A percentile compares a stretch with the other conserved stretches of the same genome.
phyloP scores from a whole-genome alignment of 2,113 vertebrate genomes.

The Mirounga angustirostris region DNA sequence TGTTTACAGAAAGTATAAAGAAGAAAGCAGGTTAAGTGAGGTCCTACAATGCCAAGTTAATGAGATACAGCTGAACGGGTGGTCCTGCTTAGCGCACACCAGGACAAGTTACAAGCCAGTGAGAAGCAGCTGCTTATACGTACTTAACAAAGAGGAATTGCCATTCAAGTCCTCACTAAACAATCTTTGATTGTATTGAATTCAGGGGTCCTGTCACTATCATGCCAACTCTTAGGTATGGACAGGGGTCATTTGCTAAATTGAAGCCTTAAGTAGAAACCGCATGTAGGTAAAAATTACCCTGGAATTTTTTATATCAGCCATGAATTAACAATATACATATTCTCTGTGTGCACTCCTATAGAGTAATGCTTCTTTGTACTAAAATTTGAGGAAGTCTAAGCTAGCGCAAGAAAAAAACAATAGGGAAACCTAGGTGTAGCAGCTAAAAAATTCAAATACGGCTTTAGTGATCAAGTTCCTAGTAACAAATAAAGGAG shows the following conservation, averaged over 20 bases:
- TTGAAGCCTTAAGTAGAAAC: background rate
- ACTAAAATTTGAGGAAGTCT: background rate
- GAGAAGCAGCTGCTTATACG: background rate
- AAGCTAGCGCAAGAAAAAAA: background rate
- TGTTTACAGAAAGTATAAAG: background rate
- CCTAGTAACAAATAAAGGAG: background rate
- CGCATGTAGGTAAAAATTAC: background rate
- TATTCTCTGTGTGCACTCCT: background rate
- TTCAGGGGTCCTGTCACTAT: background rate
- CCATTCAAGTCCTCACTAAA: background rate
- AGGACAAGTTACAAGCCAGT: background rate
- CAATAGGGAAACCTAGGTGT: background rate
- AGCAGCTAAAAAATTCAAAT: background rate
- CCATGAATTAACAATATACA: background rate
- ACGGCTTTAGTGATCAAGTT: background rate
- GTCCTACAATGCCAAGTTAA: background rate
- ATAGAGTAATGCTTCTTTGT: background rate
- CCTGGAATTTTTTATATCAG: background rate
- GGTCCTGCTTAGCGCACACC: too few species aligned
- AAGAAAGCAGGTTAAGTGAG: background rate
- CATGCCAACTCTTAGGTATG: background rate
- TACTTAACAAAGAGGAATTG: background rate
- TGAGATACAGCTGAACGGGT: background rate
- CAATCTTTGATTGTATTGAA: background rate
- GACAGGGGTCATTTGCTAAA: background rate